Conservation (phyloP, 2,888 invertebrate genomes). For the Nemoura dubitans region DNA sequence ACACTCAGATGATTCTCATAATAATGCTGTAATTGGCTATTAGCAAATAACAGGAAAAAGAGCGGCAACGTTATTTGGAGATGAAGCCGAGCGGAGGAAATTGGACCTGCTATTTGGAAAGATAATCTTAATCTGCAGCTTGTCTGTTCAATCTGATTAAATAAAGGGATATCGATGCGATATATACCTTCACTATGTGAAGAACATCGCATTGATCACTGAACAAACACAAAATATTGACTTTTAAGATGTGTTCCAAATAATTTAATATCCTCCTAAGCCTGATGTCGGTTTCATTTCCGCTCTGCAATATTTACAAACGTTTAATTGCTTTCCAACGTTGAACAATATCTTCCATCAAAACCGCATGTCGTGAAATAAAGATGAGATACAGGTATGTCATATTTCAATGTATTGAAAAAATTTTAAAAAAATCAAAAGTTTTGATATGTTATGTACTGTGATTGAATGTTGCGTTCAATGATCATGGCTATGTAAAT, state of each 20-base stretch:
- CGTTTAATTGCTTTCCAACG: no score
- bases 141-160: not conserved
- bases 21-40: constrained; percentile 12
- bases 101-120: not conserved
- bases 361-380: no score
- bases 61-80: not conserved
- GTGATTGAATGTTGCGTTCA: no score
- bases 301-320: no score
- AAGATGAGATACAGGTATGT: no score
- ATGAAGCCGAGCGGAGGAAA: not conserved
- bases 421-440: no score
- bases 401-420: no score
- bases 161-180: not conserved
- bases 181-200: not conserved
- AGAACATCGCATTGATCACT: no score
- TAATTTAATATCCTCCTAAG: not conserved
- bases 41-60: not conserved
- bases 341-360: no score
- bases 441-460: no score
- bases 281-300: no score
- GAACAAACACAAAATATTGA: not conserved
- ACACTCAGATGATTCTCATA: not conserved
- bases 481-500: no score
- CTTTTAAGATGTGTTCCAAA: not conserved
- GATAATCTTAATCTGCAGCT: not conserved